Base-by-base conservation (phyloP, 2,797 vertebrate genomes). In the Sebastes glaucus region DNA sequence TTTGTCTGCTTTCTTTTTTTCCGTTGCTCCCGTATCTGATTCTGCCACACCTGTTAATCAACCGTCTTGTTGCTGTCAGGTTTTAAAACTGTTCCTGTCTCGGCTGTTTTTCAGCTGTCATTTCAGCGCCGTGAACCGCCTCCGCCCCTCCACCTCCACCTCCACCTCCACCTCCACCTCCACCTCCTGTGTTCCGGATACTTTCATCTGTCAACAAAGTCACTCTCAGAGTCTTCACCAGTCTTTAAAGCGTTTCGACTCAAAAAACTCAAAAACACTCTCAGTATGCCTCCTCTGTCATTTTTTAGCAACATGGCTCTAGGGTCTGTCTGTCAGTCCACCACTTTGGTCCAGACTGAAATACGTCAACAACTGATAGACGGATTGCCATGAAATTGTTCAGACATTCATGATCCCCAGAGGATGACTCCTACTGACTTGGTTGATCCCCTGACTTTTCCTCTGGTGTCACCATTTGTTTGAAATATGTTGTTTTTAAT, bases 21-120 rank as follows among this genome's bases (percentile, higher is more conserved):
- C 9, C 13, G 5, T 67, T 59, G 70, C 72, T 71, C 35, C 63
- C 53, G 7, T 25, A 22, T 84, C 72, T 77, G 52, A 87, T 84
- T 87, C 81, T 71, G 72, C 68, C 76, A 80, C 87, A 89, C 79
- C 89, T 81, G 83, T 89, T 85, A 78, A 83, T 77, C 55, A 82
- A 60, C 46, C 77, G 59, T 84, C 81, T 83, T 63, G 66, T 66
- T 53, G 80, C 89, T 87, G 86, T 89, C 88, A 85, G 77, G 32
- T 76, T 77, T 84, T 42, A 72, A 80, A 87, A 74, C 67, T 3
- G 63, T 42, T 78, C 74, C 87, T 52, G 74, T 81, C 86, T 85
- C 10, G 57, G 64, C 74, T 84, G 77, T 87, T 91, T 85, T 81
- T 80, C 74, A 76, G 80, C 85, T 86, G 87, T 91, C 87, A 91